A percentile compares a stretch with the other conserved stretches of the same genome.
Evolutionary conservation across 2,888 invertebrate species (phyloP).

Genomic region (Hermodice carunculata): DNA sequence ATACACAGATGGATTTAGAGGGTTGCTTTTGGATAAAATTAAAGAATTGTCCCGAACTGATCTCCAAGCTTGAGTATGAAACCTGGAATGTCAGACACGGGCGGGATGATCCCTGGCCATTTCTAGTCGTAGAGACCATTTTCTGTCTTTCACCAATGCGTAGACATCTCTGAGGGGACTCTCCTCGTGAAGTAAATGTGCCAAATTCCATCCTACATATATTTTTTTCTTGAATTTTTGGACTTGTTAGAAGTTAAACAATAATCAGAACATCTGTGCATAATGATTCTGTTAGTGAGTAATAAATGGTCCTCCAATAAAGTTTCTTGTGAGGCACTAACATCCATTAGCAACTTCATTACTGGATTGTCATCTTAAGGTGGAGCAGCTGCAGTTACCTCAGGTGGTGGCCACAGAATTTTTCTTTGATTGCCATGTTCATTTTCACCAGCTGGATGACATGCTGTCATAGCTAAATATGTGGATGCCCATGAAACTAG

Average conservation of each 20-base stretch:
- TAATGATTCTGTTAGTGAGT: too few relatives aligned
- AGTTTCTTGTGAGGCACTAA: too few relatives aligned
- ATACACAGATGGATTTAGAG: conserved; percentile 39
- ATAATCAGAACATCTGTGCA: too few relatives aligned
- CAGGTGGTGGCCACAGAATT: conserved; percentile 46
- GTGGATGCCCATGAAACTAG: too few relatives aligned
- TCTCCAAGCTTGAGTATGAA: conserved; percentile 42
- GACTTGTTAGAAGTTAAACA: too few relatives aligned
- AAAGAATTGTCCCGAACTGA: conserved; percentile 42
- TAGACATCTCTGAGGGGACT: conserved; percentile 19
- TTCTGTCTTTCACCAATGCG: too few relatives aligned
- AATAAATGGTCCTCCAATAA: too few relatives aligned
- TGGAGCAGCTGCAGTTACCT: conserved; percentile 40
- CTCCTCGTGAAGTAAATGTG: conserved; percentile 20
- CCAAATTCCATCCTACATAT: conserved; percentile 42
- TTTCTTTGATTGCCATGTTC: too few relatives aligned
- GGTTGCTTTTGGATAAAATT: conserved; percentile 39
- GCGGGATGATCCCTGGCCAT: conserved; percentile 44
- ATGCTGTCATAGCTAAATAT: too few relatives aligned
- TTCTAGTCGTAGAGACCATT: conserved; percentile 40
- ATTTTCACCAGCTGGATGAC: too few relatives aligned
- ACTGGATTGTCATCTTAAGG: conserved; percentile 41
- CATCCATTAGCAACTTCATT: conserved; percentile 37
- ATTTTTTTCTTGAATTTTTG: too few relatives aligned
- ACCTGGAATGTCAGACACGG: conserved; percentile 39